Conservation (phyloP, 2,797 vertebrate species). For the Chrosomus eos region DNA sequence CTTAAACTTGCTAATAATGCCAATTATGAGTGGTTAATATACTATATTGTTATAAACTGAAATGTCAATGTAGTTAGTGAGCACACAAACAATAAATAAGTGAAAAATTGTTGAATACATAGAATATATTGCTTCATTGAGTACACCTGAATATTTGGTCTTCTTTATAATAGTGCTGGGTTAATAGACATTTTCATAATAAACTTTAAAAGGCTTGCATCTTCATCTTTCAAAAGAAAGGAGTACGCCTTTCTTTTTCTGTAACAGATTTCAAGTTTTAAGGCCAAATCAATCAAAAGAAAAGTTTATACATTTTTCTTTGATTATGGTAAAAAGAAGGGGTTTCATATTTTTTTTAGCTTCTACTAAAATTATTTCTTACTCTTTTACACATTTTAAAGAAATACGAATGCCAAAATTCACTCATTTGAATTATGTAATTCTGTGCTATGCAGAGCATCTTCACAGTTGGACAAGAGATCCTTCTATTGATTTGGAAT, state of each 20-base stretch:
- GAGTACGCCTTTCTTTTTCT: background rate
- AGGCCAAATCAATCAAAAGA: background rate
- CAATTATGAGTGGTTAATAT: background rate
- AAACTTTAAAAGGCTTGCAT: background rate
- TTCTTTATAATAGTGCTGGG: constrained; percentile 3
- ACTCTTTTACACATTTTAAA: background rate
- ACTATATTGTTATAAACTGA: background rate
- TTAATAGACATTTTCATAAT: background rate
- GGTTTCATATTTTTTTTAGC: background rate
- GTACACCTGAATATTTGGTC: constrained; percentile 1
- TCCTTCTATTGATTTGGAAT: constrained; percentile 14
- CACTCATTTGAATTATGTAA: background rate
- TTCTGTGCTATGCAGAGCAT: background rate
- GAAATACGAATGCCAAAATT: background rate
- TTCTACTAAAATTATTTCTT: background rate
- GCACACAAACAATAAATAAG: constrained; percentile 39
- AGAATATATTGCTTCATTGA: constrained; percentile 25
- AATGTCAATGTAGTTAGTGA: background rate
- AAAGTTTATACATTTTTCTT: background rate
- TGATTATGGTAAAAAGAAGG: background rate
- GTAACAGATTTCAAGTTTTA: background rate
- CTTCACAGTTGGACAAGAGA: background rate
- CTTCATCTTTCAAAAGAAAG: background rate
- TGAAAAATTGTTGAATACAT: constrained; percentile 6
- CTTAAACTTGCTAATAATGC: background rate